Evolutionary conservation across 1,140 invertebrate genomes (phyloP), one percentile per base, ranked within the genome.

Genomic region (Pogonomyrmex barbatus): DNA sequence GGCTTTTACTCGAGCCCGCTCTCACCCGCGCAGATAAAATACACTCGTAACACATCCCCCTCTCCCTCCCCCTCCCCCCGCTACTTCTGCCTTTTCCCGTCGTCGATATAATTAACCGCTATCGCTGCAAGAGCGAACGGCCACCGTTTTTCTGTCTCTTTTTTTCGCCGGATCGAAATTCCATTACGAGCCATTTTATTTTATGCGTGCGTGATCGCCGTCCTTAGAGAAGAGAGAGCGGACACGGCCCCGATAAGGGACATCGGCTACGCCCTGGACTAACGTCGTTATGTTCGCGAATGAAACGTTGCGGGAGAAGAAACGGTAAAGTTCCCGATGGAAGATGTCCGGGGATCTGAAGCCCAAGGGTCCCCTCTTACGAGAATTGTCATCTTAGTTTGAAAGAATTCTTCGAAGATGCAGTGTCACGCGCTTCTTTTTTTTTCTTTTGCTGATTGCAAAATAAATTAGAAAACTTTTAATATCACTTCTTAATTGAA

Each of bases 121-220:
- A 94, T 94, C 93, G 92, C 89, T 86, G 73, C 84, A 63, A 77
- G 76, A 87, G 88, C 78, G 73, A 86, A 87, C 62, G 78, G 67
- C 52, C 67, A 68, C 86, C 76, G 68, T 79, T 67, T 50, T 62
- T 71, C 52, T 70, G 39, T 65, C 60, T 50, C 42, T 68, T 68
- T 90, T 89, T 93, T 93, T 92, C 90, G 91, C 86, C 89, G 91
- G 88, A 92, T 93, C 86, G 92, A 94, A 91, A 94, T 94, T 93
- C 93, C 93, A 94, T 93, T 93, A 94, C 92, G 89, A 93, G 88
- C 92, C 90, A 93, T 93, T 93, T 24, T 93, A 93, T 93, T 91
- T 91, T 91, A 91, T 90, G 89, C 85, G 87, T 90, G 90, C 89
- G 89, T 88, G 89, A 90, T 90, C 89, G 89, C 75, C 83, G 86